Percentiles rank a stretch among this genome's conserved stretches.
These are phyloP conservation scores for Trichoplusia ni DNA, from an alignment of 1,140 invertebrate genomes.

Conservation along the genomic window DNA sequence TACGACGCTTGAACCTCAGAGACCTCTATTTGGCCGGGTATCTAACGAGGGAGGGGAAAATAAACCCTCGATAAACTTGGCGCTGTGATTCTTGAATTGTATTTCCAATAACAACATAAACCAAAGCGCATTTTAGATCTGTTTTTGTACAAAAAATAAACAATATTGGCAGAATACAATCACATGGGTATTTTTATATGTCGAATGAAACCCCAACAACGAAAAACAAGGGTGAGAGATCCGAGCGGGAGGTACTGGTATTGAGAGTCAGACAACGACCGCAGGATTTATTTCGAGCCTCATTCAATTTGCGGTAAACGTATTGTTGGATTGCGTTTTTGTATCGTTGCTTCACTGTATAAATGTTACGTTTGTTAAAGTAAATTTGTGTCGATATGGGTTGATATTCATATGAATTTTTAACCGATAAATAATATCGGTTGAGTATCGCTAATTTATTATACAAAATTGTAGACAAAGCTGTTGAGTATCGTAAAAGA, in stretches of 20 bases:
- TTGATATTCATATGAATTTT: background rate
- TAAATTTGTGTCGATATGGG: background rate
- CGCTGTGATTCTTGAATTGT: constrained; percentile 45
- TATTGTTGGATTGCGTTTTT: constrained; percentile 74
- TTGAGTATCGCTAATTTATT: background rate
- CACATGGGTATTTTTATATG: constrained; percentile 51
- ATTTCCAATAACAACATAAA: background rate
- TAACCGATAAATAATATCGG: background rate
- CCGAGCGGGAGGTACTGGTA: constrained; percentile 53
- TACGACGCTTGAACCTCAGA: constrained; percentile 59
- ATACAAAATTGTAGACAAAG: background rate
- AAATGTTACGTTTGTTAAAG: constrained; percentile 22
- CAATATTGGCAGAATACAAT: constrained; percentile 7
- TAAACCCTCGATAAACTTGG: constrained; percentile 57
- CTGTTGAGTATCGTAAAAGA: constrained; percentile 43
- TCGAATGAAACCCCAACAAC: constrained; percentile 58
- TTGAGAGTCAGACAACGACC: constrained; percentile 69
- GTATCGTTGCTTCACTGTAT: constrained; percentile 35
- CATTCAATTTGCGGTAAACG: constrained; percentile 76
- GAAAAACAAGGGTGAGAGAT: constrained; percentile 64
- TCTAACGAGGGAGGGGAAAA: constrained; percentile 58
- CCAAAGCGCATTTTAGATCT: background rate
- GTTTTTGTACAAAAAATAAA: background rate
- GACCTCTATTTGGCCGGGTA: constrained; percentile 33
- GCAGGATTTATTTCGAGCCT: constrained; percentile 76